Base-by-base conservation (phyloP, 2,113 vertebrate genomes). In the Cottus gobio region DNA sequence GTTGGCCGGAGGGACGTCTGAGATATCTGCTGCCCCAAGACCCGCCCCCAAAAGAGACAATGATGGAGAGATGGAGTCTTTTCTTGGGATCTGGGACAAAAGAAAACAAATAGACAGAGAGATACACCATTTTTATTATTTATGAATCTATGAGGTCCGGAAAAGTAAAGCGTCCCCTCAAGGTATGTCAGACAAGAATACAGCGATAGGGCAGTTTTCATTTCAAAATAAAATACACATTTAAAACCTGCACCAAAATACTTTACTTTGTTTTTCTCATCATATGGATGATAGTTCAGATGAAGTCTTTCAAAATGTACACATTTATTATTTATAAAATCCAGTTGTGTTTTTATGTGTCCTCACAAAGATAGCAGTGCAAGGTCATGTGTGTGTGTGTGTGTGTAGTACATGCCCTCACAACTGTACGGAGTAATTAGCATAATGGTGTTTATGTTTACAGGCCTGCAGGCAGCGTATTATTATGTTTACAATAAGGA, bases 391-490 rank as follows among this genome's bases (percentile, higher is more conserved):
- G 66, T 42, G 20, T 60, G 42, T 61, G 44, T 54, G 22, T 77
- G 24, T 36, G 54, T 63, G 48, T 46, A 3, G 64, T 46, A 34
- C 22, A 30, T n/a, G 7, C 48, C 5, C 12, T 30, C 57, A 50
- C 37, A n/a, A 24, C 37, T 36, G 44, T 18, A 24, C 15, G 26
- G 9, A 30, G 50, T 6, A 24, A 50, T 71, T 58, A 66, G 22
- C 26, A 42, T 68, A 31, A 77, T 54, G n/a, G 36, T 54, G 22
- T 80, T 72, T 63, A 34, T 79, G 48, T 79, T 46, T 69, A 63
- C 57, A 73, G 50, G 50, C 50, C 22, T 52, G n/a, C 44, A 68
- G 61, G 61, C 28, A 16, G 13, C 22, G 2, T 60, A 30, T 68
- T 30, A 54, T 60, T 30, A 56, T 22, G 26, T 71, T 39, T 18